Base-by-base conservation (phyloP, 2,888 invertebrate species). In the Drosophila tripunctata region DNA sequence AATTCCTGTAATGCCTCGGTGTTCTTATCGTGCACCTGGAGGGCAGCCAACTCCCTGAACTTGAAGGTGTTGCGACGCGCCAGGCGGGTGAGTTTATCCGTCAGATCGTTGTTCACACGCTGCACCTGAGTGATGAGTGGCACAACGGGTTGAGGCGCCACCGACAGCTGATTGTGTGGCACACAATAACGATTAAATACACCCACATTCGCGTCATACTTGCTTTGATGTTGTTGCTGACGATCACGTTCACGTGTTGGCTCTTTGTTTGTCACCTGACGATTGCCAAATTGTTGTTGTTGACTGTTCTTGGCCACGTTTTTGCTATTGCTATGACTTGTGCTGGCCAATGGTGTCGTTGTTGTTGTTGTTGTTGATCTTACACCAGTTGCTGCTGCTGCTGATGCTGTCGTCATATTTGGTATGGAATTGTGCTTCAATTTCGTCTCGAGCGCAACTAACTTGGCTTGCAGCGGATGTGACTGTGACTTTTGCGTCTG, bases 1-100 rank as follows among this genome's bases (percentile, higher is more conserved):
- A 91, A 73, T 17, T 91, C 89, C 10, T 70, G 64, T 47, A 91
- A 67, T 2, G 91, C 90, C 69, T 91, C 91, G 12, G 71, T 52
- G 36, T 84, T 84, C 48, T 86, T 84, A 7, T 84, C 83, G 38
- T 70, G 70, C 40, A 63, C 30, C 10, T 87, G 71, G 15, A 85
- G 10, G 0, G 67, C 19, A 0, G 69, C 27, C 1, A 87, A 7
- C 5, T 82, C 86, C 2, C 43, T 6, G 2, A 70, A 61, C 3
- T 82, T 87, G 0, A 69, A 31, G 7, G 62, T 60, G 3, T 69
- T 88, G 35, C 62, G 78, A 14, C 74, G 69, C 0, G 71, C 27
- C 4, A 71, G 24, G 5, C 76, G 67, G 2, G 58, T 30, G 4
- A 74, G 4, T 2, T 61, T 73, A 0, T 83, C 82, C 5, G 64